Evolutionary conservation across 1,140 invertebrate genomes (phyloP).

Genomic region (Micrasema minimum): DNA sequence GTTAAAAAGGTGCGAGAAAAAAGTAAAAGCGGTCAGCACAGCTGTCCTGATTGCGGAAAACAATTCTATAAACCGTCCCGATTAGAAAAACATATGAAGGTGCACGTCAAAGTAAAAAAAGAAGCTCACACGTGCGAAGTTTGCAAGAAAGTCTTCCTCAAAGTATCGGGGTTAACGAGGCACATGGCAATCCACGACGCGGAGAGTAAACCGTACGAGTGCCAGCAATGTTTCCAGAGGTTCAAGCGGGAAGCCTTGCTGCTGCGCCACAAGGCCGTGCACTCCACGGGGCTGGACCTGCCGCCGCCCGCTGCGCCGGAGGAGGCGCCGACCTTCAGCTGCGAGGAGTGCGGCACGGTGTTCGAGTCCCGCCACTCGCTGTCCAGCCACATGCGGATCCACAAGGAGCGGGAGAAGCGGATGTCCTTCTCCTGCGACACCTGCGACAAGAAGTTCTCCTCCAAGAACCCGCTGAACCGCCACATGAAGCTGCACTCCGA

Average conservation of each 20-base stretch:
- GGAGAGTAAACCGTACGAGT: conserved; percentile 52
- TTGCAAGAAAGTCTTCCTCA: conserved; percentile 58
- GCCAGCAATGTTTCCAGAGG: conserved; percentile 49
- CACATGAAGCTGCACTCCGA: conserved; percentile 61
- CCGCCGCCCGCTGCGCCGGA: conserved; percentile 33
- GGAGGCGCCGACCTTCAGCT: conserved; percentile 52
- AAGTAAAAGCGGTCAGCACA: conserved; percentile 40
- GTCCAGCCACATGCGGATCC: conserved; percentile 56
- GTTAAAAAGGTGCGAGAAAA: conserved; percentile 27
- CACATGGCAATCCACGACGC: conserved; percentile 56
- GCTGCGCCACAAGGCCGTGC: conserved; percentile 53
- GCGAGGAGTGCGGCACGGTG: conserved; percentile 56
- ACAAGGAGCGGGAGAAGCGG: conserved; percentile 54
- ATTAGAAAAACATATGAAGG: conserved; percentile 47
- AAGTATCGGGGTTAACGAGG: conserved; percentile 55
- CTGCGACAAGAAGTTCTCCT: conserved; percentile 59
- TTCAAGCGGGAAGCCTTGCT: conserved; percentile 53
- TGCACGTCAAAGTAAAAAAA: conserved; percentile 55
- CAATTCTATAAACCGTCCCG: conserved; percentile 51
- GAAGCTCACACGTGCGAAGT: conserved; percentile 54
- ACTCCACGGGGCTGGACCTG: conserved; percentile 51
- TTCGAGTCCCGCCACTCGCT: conserved; percentile 58
- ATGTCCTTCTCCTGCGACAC: conserved; percentile 56
- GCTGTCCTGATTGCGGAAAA: conserved; percentile 50
- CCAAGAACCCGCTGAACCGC: conserved; percentile 59